Percentiles rank a stretch among this genome's conserved stretches.
Evolutionary conservation across 2,113 vertebrate species (phyloP).

Genomic region (Coregonus clupeaformis): DNA sequence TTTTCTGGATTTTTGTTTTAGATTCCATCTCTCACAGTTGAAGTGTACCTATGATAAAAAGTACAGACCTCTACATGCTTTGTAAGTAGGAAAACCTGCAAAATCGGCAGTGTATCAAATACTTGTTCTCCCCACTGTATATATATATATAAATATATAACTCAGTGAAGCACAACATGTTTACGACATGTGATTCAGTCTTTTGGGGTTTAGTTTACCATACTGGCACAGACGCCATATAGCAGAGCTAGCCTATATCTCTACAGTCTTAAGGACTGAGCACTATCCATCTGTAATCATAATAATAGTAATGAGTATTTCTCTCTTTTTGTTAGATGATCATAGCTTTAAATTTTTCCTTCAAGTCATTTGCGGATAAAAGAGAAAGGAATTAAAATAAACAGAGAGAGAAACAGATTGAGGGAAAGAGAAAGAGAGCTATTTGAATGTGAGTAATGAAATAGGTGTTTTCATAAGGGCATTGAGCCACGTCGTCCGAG

Average conservation of each 20-base stretch:
- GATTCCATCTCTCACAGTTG: too few relatives aligned
- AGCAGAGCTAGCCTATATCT: not conserved
- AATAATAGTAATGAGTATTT: conserved; percentile 41
- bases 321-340: conserved; percentile 63
- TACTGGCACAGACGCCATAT: conserved; percentile 7
- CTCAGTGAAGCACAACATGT: conserved; percentile 17
- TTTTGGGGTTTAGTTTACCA: conserved; percentile 31
- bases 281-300: conserved; percentile 39
- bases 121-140: too few relatives aligned
- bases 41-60: too few relatives aligned
- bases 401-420: conserved; percentile 40
- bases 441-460: conserved; percentile 75
- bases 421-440: conserved; percentile 45
- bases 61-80: too few relatives aligned
- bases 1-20: too few relatives aligned
- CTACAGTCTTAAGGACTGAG: conserved; percentile 35
- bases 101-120: too few relatives aligned
- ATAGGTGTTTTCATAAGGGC: conserved; percentile 36
- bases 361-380: conserved; percentile 62
- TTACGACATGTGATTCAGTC: conserved; percentile 36
- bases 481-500: not conserved
- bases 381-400: conserved; percentile 63
- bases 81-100: too few relatives aligned
- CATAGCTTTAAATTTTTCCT: conserved; percentile 43
- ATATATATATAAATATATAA: conserved; percentile 31